A percentile compares a stretch with the other conserved stretches of the same genome.
Conservation (phyloP, 1,140 invertebrate genomes). For the Neodiprion virginianus region DNA sequence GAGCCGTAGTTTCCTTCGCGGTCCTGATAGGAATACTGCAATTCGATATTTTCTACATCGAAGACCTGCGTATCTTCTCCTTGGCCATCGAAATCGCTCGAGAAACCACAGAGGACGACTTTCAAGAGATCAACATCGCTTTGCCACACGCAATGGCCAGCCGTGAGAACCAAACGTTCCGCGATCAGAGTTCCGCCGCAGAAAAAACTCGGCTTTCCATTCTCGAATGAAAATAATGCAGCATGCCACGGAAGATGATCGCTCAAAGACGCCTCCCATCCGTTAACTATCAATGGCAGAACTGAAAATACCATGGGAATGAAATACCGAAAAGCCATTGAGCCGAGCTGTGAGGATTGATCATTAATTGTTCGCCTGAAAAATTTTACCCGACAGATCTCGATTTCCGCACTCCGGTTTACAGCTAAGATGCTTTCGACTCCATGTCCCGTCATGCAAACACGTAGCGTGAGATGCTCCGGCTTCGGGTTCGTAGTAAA, state of each 20-base stretch:
- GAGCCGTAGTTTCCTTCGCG: constrained; percentile 58
- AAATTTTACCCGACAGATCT: constrained; percentile 30
- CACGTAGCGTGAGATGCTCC: constrained; percentile 41
- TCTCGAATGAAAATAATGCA: constrained; percentile 47
- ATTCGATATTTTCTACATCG: constrained; percentile 43
- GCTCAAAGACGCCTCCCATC: constrained; percentile 35
- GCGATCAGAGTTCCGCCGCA: constrained; percentile 57
- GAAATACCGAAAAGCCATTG: constrained; percentile 31
- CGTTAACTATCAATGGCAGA: constrained; percentile 51
- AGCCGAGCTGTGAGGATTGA: constrained; percentile 24
- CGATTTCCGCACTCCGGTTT: constrained; percentile 41
- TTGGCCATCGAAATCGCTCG: constrained; percentile 44
- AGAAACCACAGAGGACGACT: constrained; percentile 48
- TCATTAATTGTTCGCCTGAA: constrained; percentile 1
- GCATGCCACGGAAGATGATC: constrained; percentile 54
- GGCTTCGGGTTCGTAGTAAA: constrained; percentile 42
- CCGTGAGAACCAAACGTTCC: constrained; percentile 55
- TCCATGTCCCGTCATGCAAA: constrained; percentile 56
- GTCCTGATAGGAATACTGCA: constrained; percentile 55
- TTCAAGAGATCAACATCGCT: constrained; percentile 30
- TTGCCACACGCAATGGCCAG: constrained; percentile 60
- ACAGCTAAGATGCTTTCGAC: constrained; percentile 47
- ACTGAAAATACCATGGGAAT: constrained; percentile 28
- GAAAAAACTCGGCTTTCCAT: constrained; percentile 52
- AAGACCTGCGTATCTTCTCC: constrained; percentile 45